Conservation (phyloP, 2,113 vertebrate species). For the Turdus rufiventris region DNA sequence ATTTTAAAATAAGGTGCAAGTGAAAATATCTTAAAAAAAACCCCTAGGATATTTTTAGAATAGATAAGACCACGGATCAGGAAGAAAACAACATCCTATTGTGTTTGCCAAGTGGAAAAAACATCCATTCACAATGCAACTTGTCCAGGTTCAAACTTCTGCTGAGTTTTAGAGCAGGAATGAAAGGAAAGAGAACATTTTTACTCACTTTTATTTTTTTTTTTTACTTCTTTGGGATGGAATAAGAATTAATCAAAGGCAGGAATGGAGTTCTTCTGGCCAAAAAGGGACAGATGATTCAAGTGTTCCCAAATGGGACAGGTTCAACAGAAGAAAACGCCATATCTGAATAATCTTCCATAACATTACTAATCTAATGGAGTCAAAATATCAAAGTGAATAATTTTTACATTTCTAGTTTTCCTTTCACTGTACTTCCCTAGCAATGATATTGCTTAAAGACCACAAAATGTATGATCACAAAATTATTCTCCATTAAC, state of each 20-base stretch:
- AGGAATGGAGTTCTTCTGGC: neutral
- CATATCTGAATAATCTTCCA: neutral
- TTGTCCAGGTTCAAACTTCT: neutral
- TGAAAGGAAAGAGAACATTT: neutral
- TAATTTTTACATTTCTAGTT: neutral
- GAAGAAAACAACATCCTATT: neutral
- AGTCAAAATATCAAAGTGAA: neutral
- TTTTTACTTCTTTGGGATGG: neutral
- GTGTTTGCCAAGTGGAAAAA: neutral
- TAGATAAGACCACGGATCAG: neutral
- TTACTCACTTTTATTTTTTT: neutral
- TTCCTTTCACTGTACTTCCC: neutral
- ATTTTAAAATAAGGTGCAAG: neutral
- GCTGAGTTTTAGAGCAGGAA: neutral
- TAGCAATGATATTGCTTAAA: neutral
- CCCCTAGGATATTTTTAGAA: neutral
- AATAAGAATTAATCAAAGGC: neutral
- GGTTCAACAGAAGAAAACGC: neutral
- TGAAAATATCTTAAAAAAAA: neutral
- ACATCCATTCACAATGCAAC: neutral
- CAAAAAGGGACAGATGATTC: neutral
- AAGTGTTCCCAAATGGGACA: neutral
- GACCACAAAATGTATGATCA: neutral
- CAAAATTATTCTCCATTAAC: neutral
- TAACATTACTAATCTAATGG: neutral